Percentiles rank a stretch among this genome's conserved stretches.
phyloP scores from a whole-genome alignment of 2,797 vertebrate species.

The Esox lucius region DNA sequence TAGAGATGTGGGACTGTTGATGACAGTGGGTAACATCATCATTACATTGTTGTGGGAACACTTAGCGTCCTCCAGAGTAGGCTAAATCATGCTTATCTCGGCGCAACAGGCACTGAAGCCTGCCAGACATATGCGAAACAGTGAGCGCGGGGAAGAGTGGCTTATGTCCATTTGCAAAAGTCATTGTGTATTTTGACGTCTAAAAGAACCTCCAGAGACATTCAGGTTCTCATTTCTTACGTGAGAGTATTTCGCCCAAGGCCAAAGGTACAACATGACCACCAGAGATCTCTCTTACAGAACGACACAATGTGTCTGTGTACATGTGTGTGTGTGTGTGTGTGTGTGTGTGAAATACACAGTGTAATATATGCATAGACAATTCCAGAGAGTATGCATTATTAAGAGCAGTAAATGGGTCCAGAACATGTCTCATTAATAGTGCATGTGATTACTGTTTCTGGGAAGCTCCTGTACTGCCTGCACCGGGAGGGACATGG shows the following conservation, averaged over 20 bases:
- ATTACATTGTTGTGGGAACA: background rate
- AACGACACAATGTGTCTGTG: background rate
- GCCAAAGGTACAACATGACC: background rate
- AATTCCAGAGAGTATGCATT: conserved; percentile 71
- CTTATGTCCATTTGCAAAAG: background rate
- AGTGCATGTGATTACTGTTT: conserved; percentile 37
- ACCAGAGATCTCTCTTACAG: background rate
- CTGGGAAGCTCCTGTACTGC: conserved; percentile 64
- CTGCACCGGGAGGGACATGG: background rate
- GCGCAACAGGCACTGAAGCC: background rate
- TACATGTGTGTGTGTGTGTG: background rate
- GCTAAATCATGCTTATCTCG: background rate
- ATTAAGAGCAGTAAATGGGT: conserved; percentile 74
- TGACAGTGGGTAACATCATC: background rate
- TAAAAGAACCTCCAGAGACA: background rate
- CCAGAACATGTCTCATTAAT: background rate
- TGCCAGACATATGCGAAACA: background rate
- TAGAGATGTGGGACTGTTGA: background rate
- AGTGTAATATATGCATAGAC: conserved; percentile 60
- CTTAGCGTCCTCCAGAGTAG: background rate
- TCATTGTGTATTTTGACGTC: background rate
- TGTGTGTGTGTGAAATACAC: background rate
- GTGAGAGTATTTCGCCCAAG: background rate
- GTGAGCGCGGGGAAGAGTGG: background rate
- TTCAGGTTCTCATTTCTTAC: background rate